Evolutionary conservation across 2,888 invertebrate genomes (phyloP).

Genomic region (Ophion slaviceki): DNA sequence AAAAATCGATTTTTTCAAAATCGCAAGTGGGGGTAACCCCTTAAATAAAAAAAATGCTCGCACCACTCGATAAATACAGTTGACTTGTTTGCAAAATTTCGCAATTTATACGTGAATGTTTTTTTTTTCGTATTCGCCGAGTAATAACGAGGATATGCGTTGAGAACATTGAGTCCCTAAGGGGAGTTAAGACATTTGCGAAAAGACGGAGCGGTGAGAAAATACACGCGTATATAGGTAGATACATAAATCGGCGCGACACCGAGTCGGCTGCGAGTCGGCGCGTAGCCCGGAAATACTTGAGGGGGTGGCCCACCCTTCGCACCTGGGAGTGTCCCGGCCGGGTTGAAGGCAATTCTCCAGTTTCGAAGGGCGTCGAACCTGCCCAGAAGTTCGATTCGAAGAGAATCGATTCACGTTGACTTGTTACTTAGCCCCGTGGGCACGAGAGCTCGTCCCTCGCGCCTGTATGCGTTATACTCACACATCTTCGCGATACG

Average conservation of each 20-base stretch:
- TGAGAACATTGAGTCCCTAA: slow-evolving; percentile 31
- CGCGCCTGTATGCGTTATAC: not conserved
- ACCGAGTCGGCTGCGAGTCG: slow-evolving; percentile 60
- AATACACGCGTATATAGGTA: not conserved
- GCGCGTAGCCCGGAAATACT: slow-evolving; percentile 65
- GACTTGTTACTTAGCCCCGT: slow-evolving; percentile 68
- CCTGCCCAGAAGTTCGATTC: slow-evolving; percentile 79
- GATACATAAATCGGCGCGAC: slow-evolving; percentile 34
- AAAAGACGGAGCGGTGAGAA: slow-evolving; percentile 10
- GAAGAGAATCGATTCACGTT: slow-evolving; percentile 80
- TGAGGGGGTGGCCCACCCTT: slow-evolving; percentile 63
- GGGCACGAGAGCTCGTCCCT: slow-evolving; percentile 34
- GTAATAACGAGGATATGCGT: not conserved
- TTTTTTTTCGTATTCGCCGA: not conserved
- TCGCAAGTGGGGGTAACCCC: no score
- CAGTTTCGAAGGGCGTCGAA: slow-evolving; percentile 67
- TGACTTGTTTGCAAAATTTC: not conserved
- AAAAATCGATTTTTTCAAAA: no score
- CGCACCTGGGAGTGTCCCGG: slow-evolving; percentile 65
- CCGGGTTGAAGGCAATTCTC: slow-evolving; percentile 64
- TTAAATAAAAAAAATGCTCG: no score
- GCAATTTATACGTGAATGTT: no score
- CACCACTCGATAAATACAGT: not conserved
- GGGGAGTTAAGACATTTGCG: slow-evolving; percentile 5
- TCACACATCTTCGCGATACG: not conserved